Evolutionary conservation across 1,140 invertebrate genomes (phyloP), one percentile per base, ranked within the genome.

Genomic region (Kradibia gibbosae): DNA sequence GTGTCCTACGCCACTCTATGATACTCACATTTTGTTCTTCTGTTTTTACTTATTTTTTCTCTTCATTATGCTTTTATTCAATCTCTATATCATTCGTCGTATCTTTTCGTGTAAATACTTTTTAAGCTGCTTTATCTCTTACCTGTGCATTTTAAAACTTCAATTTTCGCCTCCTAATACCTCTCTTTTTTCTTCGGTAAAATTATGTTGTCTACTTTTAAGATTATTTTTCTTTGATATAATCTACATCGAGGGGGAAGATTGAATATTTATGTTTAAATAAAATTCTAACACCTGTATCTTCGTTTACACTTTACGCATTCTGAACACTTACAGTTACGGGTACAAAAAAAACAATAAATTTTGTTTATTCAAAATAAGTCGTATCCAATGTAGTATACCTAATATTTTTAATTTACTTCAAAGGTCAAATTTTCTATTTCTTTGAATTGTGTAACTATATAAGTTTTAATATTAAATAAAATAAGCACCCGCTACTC

Each of bases 41-140:
- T 25, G 4, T 4, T 42, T 48, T 42, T 20, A 7, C 25, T 20
- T n/a, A n/a, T 22, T 28, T 39, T 5, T 39, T 17, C 39, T 31
- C 10, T 10, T 25, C 45, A 8, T 42, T 1, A 22, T n/a, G 50
- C 74, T 28, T n/a, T 0, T 10, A n/a, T 39, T 4, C 55, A 2
- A 8, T 60, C 10, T 36, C 22, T n/a, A 45, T 22, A 31, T 67
- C 34, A 39, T 17, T 74, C 50, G 7, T 25, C 31, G 13, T 74
- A 7, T 74, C 48, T 57, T 28, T 31, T 13, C 45, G 3, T 36
- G 50, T 74, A 55, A 71, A 48, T 48, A 48, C 39, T 71, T 48
- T 71, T 71, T 45, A 71, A 42, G n/a, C 67, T 48, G 22, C 31
- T 71, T 65, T 71, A 48, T 48, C 70, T 71, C 25, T 48, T 25